phyloP scores from a whole-genome alignment of 2,113 vertebrate genomes.

The Lamprologus lemairii region DNA sequence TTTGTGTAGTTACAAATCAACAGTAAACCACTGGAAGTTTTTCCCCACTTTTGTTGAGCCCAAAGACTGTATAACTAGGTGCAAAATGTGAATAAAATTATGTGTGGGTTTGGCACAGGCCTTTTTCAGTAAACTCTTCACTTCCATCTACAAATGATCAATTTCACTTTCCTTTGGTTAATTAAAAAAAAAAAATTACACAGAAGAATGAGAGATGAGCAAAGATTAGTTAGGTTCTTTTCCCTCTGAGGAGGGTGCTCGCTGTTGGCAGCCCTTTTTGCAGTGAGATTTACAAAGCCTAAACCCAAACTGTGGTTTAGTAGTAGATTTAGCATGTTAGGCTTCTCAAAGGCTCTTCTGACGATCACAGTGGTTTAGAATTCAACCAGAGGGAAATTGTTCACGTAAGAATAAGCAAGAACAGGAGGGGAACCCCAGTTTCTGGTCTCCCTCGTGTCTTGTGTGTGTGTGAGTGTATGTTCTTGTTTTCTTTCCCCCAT shows the following conservation, averaged over 20 bases:
- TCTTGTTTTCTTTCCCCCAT: background rate
- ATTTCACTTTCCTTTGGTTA: constrained; percentile 58
- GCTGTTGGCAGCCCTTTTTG: constrained; percentile 47
- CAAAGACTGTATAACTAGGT: constrained; percentile 6
- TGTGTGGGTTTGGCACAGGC: constrained; percentile 36
- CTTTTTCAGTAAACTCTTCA: background rate
- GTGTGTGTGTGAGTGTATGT: background rate
- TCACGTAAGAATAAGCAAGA: constrained; percentile 26
- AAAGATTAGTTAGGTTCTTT: background rate
- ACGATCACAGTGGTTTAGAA: constrained; percentile 72
- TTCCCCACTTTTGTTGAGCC: background rate
- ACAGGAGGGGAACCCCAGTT: constrained; percentile 6
- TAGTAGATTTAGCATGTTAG: background rate
- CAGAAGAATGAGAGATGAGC: constrained; percentile 1
- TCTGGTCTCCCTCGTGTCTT: constrained; percentile 11
- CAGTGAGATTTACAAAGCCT: constrained; percentile 24
- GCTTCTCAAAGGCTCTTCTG: constrained; percentile 58
- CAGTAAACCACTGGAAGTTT: background rate
- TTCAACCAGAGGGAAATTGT: constrained; percentile 48
- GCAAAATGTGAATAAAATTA: constrained; percentile 16
- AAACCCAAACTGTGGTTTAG: constrained; percentile 32
- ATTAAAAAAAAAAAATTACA: background rate
- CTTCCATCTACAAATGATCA: background rate
- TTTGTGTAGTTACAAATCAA: background rate
- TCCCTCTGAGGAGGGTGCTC: constrained; percentile 17